Evolutionary conservation across 2,888 invertebrate species (phyloP).

Genomic region (Drosophila vallismaia): DNA sequence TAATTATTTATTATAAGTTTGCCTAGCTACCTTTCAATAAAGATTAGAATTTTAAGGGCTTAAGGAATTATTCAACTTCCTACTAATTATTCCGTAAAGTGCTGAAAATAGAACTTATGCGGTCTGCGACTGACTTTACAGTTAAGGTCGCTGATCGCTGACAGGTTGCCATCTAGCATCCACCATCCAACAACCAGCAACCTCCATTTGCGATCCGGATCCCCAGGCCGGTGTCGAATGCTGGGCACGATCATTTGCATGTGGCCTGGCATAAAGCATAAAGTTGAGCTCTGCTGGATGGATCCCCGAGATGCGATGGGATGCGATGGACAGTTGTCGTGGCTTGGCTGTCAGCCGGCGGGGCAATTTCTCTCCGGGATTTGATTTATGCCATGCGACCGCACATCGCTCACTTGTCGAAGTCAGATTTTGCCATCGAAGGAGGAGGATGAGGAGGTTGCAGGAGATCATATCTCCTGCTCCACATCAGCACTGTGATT

Average conservation of each 20-base stretch:
- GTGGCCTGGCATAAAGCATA: conserved; percentile 61
- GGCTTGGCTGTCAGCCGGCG: conserved; percentile 43
- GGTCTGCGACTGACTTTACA: conserved; percentile 71
- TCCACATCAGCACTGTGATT: conserved; percentile 67
- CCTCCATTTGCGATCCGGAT: conserved; percentile 6
- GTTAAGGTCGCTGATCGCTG: conserved; percentile 79
- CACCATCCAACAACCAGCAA: conserved; percentile 1
- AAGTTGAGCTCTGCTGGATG: conserved; percentile 37
- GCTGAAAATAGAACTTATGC: conserved; percentile 50
- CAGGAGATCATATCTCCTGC: conserved; percentile 62
- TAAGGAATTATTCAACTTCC: no score
- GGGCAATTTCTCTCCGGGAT: conserved; percentile 48
- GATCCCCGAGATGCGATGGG: conserved; percentile 39
- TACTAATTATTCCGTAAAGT: background rate
- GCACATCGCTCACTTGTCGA: conserved; percentile 72
- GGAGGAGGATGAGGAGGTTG: background rate
- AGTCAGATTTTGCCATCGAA: background rate
- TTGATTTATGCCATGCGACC: conserved; percentile 72
- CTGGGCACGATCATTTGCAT: conserved; percentile 75
- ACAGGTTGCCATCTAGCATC: conserved; percentile 67
- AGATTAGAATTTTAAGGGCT: background rate
- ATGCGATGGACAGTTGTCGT: conserved; percentile 69
- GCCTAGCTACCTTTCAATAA: background rate
- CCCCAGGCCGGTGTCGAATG: conserved; percentile 63
- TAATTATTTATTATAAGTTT: background rate